Evolutionary conservation across 2,113 vertebrate genomes (phyloP).

Genomic region (Nothocercus julius): DNA sequence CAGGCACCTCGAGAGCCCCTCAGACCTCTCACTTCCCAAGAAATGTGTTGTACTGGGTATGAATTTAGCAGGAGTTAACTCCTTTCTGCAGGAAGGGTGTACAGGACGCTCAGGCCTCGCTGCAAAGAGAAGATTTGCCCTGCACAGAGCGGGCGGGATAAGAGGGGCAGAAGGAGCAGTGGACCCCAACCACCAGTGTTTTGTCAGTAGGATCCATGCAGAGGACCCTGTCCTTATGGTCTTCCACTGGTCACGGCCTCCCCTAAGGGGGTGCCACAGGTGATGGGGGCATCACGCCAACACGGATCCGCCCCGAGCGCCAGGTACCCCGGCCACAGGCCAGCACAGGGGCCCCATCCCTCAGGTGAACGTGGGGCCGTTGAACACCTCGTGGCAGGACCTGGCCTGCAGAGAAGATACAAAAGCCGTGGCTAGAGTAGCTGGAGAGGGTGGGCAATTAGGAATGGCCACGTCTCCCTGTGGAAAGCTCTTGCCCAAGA

Average conservation of each 20-base stretch:
- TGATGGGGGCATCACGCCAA: neutral
- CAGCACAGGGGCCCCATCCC: neutral
- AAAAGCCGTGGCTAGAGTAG: neutral
- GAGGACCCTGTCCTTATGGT: neutral
- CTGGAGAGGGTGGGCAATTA: no score
- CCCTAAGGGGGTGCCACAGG: neutral
- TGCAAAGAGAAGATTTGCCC: neutral
- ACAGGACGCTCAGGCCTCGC: neutral
- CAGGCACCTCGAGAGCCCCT: neutral
- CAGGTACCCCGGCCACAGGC: rapidly evolving
- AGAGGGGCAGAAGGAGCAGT: neutral
- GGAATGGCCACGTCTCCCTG: no score
- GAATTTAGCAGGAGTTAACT: neutral
- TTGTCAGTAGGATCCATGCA: neutral
- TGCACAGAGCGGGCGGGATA: neutral
- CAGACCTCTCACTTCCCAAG: neutral
- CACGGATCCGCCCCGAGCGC: neutral
- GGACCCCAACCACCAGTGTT: neutral
- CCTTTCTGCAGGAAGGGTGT: neutral
- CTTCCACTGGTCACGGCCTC: rapidly evolving
- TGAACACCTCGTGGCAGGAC: neutral
- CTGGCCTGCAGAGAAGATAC: neutral
- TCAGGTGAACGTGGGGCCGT: rapidly evolving
- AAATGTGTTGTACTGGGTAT: neutral
- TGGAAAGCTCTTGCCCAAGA: no score